Evolutionary conservation across 2,888 invertebrate genomes (phyloP).

Genomic region (Caradrina clavipalpis): DNA sequence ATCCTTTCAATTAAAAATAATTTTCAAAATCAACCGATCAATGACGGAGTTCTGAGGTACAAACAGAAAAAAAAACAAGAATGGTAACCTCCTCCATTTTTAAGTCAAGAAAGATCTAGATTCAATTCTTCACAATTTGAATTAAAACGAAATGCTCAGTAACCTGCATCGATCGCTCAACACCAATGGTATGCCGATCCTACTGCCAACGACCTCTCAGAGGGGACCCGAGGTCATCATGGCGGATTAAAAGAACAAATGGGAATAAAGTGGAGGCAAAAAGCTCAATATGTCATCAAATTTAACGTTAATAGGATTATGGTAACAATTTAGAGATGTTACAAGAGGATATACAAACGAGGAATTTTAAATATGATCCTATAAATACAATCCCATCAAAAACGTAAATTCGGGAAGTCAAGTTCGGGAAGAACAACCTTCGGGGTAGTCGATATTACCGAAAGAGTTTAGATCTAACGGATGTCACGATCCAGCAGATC

Average conservation of each 20-base stretch:
- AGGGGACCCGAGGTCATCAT: slow-evolving; percentile 66
- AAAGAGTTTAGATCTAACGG: no score
- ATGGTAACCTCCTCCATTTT: no score
- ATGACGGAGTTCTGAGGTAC: no score
- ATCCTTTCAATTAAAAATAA: no score
- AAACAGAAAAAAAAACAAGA: no score
- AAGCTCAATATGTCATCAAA: slow-evolving; percentile 2
- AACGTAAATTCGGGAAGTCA: no score
- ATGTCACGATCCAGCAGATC: no score
- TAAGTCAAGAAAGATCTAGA: not conserved
- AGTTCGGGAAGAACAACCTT: no score
- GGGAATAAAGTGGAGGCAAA: slow-evolving; percentile 51
- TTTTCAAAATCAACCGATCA: no score
- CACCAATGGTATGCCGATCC: slow-evolving; percentile 66
- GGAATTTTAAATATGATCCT: not conserved
- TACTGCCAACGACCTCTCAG: slow-evolving; percentile 65
- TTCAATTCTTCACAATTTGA: not conserved
- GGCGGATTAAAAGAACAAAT: slow-evolving; percentile 66
- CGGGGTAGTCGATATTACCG: no score
- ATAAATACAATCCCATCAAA: not conserved
- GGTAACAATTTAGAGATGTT: slow-evolving; percentile 10
- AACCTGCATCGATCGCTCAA: slow-evolving; percentile 43
- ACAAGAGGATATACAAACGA: not conserved
- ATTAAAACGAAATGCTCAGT: not conserved
- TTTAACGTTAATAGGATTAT: slow-evolving; percentile 23